These are phyloP conservation scores for Syngnathus acus DNA, from an alignment of 2,797 vertebrate genomes.

Conservation along the genomic window DNA sequence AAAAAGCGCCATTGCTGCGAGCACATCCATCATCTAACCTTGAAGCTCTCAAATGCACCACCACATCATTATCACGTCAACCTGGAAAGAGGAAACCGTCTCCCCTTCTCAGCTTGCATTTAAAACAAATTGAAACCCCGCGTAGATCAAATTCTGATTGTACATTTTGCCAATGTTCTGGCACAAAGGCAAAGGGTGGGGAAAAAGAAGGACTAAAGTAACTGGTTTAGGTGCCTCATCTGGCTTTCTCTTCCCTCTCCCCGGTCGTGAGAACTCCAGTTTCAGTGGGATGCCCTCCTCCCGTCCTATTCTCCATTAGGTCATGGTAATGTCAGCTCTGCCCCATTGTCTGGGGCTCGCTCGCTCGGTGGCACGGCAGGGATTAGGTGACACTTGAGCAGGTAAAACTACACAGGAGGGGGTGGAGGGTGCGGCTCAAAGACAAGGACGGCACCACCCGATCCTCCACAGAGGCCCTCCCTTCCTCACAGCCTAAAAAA, in stretches of 20 bases:
- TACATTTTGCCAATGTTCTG: conserved; percentile 42
- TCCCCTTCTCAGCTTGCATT: conserved; percentile 37
- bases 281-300: conserved; percentile 49
- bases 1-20: conserved; percentile 7
- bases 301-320: conserved; percentile 48
- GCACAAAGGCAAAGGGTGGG: conserved; percentile 49
- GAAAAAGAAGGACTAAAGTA: conserved; percentile 43
- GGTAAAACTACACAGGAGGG: conserved; percentile 61
- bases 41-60: conserved; percentile 19
- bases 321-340: conserved; percentile 66
- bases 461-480: conserved; percentile 46
- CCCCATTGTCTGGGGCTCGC: conserved; percentile 61
- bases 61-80: conserved; percentile 27
- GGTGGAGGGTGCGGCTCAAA: conserved; percentile 51
- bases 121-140: conserved; percentile 35
- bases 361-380: conserved; percentile 52
- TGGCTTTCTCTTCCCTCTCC: conserved; percentile 25
- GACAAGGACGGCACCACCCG: conserved; percentile 47
- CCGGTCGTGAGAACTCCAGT: conserved; percentile 43
- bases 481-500: conserved; percentile 24
- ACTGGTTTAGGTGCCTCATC: conserved; percentile 35
- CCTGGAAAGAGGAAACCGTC: conserved; percentile 35
- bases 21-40: conserved; percentile 17
- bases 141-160: conserved; percentile 54
- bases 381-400: conserved; percentile 71